Conservation (phyloP, 2,888 invertebrate genomes). For the Myopa tessellatipennis region DNA sequence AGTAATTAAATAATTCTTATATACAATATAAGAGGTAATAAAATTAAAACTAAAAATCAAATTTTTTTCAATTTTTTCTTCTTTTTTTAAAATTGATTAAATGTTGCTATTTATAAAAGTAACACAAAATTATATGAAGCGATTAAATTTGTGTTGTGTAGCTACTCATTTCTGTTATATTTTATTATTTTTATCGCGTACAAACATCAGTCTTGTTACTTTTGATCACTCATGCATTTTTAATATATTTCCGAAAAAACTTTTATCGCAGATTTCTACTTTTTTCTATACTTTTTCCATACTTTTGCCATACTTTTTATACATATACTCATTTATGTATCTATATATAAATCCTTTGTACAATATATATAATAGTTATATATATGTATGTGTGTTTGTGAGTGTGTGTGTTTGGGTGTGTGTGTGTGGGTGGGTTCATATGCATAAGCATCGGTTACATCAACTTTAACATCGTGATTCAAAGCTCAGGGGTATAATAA, state of each 20-base stretch:
- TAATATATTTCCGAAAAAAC: neutral
- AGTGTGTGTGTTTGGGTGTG: too few species aligned
- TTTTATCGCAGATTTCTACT: neutral
- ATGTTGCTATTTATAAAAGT: too few species aligned
- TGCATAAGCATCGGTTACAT: neutral
- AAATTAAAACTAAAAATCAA: too few species aligned
- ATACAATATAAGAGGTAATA: too few species aligned
- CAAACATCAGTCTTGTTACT: neutral
- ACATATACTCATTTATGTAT: neutral
- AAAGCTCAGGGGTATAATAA: neutral
- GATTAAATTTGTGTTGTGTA: too few species aligned
- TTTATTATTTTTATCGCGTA: neutral
- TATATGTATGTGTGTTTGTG: too few species aligned
- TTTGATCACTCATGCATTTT: constrained; percentile 6
- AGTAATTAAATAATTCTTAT: too few species aligned
- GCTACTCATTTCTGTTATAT: neutral
- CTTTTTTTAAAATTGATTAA: too few species aligned
- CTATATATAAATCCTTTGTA: too few species aligned
- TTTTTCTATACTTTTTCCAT: neutral
- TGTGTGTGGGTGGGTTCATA: neutral
- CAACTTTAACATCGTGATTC: neutral
- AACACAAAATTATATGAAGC: too few species aligned
- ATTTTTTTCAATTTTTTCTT: too few species aligned
- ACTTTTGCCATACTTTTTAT: neutral
- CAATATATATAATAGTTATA: too few species aligned